Conservation (phyloP, 2,113 vertebrate genomes). For the Phoxinus phoxinus region DNA sequence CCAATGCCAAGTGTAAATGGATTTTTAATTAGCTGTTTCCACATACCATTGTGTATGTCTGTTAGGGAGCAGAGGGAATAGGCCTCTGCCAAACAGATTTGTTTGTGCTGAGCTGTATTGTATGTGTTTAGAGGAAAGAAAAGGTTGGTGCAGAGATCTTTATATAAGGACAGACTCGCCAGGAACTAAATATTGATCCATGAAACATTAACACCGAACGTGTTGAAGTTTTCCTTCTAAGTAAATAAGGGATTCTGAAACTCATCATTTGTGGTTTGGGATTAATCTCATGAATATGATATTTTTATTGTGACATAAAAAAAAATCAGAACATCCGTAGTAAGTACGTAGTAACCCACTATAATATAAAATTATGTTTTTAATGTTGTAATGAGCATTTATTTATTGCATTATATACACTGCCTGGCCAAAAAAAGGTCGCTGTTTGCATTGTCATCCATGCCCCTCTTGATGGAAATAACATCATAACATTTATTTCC, state of each 20-base stretch:
- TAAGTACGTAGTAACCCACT: background rate
- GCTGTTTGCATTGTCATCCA: too few species aligned
- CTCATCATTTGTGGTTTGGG: background rate
- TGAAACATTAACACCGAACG: background rate
- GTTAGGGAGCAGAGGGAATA: background rate
- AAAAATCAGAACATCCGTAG: background rate
- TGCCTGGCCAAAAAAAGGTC: too few species aligned
- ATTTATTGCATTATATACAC: too few species aligned
- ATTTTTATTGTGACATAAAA: background rate
- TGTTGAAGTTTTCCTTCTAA: background rate
- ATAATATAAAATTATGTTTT: background rate
- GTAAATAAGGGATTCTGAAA: background rate
- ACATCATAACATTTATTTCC: too few species aligned
- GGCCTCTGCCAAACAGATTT: background rate
- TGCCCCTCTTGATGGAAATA: too few species aligned
- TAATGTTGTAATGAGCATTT: background rate
- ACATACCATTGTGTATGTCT: slow-evolving; percentile 27
- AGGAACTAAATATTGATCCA: slow-evolving; percentile 5
- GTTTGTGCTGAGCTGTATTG: slow-evolving; percentile 21
- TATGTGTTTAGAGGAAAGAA: background rate
- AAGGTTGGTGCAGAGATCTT: slow-evolving; percentile 3
- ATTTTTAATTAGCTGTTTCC: slow-evolving; percentile 44
- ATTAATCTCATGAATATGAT: background rate
- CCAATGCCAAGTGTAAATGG: slow-evolving; percentile 28
- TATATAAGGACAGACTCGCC: background rate